A percentile compares a stretch with the other conserved stretches of the same genome.
Conservation (phyloP, 1,140 invertebrate genomes). For the Trachymyrmex cornetzi region DNA sequence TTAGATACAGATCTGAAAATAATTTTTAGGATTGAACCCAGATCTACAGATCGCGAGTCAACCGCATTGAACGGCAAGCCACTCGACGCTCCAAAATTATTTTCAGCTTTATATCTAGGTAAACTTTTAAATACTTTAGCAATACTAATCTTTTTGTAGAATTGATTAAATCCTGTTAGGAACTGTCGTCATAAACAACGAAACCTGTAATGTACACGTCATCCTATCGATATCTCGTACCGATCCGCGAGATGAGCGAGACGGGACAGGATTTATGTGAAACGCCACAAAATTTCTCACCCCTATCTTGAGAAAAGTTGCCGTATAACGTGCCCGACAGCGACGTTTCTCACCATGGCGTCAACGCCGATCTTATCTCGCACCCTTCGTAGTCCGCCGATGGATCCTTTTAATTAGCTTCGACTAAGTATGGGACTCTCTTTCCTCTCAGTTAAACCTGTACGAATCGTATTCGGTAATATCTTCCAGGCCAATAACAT, state of each 20-base stretch:
- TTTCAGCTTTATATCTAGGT: too few relatives aligned
- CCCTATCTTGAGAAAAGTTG: constrained; percentile 69
- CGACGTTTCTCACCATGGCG: constrained; percentile 77
- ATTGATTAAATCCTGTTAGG: background rate
- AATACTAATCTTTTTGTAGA: too few relatives aligned
- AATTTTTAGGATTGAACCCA: too few relatives aligned
- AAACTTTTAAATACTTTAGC: too few relatives aligned
- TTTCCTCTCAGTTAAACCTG: constrained; percentile 54
- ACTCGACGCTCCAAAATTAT: too few relatives aligned
- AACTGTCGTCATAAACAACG: background rate
- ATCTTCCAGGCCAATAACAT: constrained; percentile 62
- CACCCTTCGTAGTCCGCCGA: constrained; percentile 67
- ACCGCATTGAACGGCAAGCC: too few relatives aligned
- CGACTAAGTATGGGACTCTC: constrained; percentile 64
- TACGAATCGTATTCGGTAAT: constrained; percentile 60
- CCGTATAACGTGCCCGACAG: constrained; percentile 69
- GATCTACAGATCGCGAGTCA: too few relatives aligned
- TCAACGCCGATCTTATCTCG: constrained; percentile 84
- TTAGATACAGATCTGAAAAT: too few relatives aligned
- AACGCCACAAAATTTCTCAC: constrained; percentile 75
- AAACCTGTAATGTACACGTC: background rate
- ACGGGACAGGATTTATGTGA: constrained; percentile 28
- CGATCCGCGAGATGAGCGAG: constrained; percentile 40
- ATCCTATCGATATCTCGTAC: constrained; percentile 29
- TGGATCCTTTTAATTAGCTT: constrained; percentile 85